Conservation (phyloP, 2,888 invertebrate species). For the Kuschelorhynchus macadamiae region DNA sequence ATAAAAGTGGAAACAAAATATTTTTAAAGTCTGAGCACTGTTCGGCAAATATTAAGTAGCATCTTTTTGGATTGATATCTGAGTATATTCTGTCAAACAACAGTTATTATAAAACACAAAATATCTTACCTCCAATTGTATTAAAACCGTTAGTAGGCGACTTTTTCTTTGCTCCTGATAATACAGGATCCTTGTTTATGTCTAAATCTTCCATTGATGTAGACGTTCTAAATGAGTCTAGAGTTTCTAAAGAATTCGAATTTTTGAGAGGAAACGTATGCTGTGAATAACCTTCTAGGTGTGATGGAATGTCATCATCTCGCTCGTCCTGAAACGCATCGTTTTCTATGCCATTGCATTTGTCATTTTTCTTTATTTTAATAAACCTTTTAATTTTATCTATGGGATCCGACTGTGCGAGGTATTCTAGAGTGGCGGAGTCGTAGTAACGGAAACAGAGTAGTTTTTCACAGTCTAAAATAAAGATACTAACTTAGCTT, state of each 20-base stretch:
- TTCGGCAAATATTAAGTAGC: too few relatives aligned
- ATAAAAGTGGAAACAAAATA: too few relatives aligned
- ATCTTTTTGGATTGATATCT: too few relatives aligned
- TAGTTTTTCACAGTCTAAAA: conserved; percentile 78
- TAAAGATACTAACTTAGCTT: too few relatives aligned
- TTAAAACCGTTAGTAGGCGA: conserved; percentile 62
- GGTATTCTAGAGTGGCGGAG: conserved; percentile 75
- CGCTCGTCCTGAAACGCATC: conserved; percentile 59
- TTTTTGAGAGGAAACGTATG: conserved; percentile 32
- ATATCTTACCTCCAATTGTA: conserved; percentile 35
- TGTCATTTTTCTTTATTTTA: conserved; percentile 43
- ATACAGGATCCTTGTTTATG: conserved; percentile 55
- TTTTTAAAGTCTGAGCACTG: too few relatives aligned
- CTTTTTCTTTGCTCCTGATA: conserved; percentile 66
- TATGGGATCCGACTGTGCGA: conserved; percentile 76
- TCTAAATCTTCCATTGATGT: conserved; percentile 65
- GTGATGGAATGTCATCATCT: conserved; percentile 24
- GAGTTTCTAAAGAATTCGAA: conserved; percentile 48
- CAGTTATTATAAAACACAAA: too few relatives aligned
- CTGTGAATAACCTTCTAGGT: conserved; percentile 8
- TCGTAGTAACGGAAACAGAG: conserved; percentile 81
- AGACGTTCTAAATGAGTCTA: conserved; percentile 47
- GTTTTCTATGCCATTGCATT: conserved; percentile 66
- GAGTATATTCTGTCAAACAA: too few relatives aligned
- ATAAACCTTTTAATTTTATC: conserved; percentile 71